These are phyloP conservation scores for Onychomys torridus DNA, from an alignment of 2,797 vertebrate species.

Conservation along the genomic window DNA sequence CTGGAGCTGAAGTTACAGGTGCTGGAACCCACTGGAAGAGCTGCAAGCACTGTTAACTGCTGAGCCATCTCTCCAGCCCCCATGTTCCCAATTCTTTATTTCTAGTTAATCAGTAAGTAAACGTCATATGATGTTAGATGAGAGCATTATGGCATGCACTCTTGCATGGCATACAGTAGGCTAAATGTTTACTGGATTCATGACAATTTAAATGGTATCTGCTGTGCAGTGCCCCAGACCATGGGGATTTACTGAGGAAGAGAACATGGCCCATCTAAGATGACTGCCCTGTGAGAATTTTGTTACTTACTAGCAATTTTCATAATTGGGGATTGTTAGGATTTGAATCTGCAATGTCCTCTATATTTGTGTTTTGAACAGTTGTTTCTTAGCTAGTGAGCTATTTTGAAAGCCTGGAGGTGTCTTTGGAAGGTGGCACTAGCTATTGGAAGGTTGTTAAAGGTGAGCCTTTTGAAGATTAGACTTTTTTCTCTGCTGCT, in stretches of 20 bases:
- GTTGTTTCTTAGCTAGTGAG: not conserved
- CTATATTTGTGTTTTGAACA: not conserved
- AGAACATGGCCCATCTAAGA: not conserved
- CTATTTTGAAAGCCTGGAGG: not conserved
- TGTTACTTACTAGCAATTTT: not conserved
- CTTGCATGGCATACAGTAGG: not conserved
- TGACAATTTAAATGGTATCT: not conserved
- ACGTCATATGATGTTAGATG: not conserved
- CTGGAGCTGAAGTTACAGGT: not conserved
- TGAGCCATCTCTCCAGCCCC: not conserved
- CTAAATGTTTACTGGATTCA: not conserved
- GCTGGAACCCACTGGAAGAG: not conserved
- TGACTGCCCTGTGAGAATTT: not conserved
- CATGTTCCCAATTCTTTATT: not conserved
- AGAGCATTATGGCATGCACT: not conserved
- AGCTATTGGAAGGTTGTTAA: not conserved
- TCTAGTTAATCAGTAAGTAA: not conserved
- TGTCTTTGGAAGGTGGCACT: not conserved
- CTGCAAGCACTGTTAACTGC: not conserved
- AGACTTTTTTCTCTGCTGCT: not conserved
- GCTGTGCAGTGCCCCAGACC: not conserved
- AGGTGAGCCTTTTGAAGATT: not conserved
- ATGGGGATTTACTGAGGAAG: not conserved
- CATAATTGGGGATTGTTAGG: not conserved
- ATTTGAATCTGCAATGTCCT: not conserved